Percentiles rank a stretch among this genome's conserved stretches.
Conservation (phyloP, 1,140 invertebrate species). For the Drosophila neocordata region DNA sequence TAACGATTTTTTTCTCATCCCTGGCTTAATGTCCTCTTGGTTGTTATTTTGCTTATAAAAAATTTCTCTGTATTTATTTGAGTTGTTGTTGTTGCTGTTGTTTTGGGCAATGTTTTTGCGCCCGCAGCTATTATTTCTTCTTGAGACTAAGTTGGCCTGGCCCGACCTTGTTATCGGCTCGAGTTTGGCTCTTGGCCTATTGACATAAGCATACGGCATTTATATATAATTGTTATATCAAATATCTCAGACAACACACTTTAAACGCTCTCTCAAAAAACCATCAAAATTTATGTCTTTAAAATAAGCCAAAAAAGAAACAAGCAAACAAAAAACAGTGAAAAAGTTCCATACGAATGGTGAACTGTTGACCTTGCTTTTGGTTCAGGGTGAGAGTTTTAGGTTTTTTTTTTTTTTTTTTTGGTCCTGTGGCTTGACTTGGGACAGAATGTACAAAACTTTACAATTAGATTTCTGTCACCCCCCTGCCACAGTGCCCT, state of each 20-base stretch:
- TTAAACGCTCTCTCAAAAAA: conserved; percentile 64
- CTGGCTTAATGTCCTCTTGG: conserved; percentile 14
- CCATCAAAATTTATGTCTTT: conserved; percentile 73
- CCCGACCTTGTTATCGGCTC: conserved; percentile 43
- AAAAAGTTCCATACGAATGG: neutral
- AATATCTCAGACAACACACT: conserved; percentile 64
- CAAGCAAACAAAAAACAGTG: neutral
- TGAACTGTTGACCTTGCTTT: conserved; percentile 15
- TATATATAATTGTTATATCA: conserved; percentile 79
- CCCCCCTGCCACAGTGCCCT: conserved; percentile 34
- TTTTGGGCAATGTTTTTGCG: conserved; percentile 47
- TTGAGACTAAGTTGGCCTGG: conserved; percentile 23
- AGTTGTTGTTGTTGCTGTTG: conserved; percentile 11
- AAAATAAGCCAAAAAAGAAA: conserved; percentile 60
- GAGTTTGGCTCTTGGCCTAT: conserved; percentile 53
- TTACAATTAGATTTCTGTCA: conserved; percentile 76
- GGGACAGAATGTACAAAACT: conserved; percentile 64
- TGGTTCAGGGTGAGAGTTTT: neutral
- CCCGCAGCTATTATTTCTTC: conserved; percentile 57
- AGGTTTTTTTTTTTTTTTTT: neutral
- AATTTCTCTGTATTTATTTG: conserved; percentile 51
- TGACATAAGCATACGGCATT: conserved; percentile 64
- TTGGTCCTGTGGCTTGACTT: conserved; percentile 3
- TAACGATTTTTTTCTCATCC: conserved; percentile 17
- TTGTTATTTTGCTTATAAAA: conserved; percentile 48